Evolutionary conservation across 2,113 vertebrate species (phyloP).

Genomic region (Todiramphus chloris): DNA sequence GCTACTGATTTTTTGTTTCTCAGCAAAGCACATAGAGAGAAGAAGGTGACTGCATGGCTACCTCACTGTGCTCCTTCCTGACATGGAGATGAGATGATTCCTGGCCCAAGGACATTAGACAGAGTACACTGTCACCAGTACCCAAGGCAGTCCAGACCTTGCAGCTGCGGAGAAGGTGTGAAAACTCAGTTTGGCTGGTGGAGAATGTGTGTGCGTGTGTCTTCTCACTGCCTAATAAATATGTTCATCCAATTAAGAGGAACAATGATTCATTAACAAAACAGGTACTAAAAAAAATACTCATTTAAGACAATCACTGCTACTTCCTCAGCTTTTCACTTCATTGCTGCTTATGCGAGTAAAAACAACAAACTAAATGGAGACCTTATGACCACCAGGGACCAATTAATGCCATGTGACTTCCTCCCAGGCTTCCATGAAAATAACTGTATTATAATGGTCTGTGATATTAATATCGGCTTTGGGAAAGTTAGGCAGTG

Average conservation of each 20-base stretch:
- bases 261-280: constrained; percentile 86
- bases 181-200: neutral
- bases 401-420: constrained; percentile 97
- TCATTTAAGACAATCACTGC: constrained; percentile 82
- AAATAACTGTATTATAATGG: constrained; percentile 99
- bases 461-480: constrained; percentile 98
- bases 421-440: constrained; percentile 96
- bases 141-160: neutral
- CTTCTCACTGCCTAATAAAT: constrained; percentile 62
- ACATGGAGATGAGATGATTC: neutral
- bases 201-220: constrained; percentile 54
- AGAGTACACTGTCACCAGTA: neutral
- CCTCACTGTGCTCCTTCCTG: neutral
- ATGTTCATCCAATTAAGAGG: constrained; percentile 77
- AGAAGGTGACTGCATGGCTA: neutral
- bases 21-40: neutral
- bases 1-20: neutral
- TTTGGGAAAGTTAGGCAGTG: constrained; percentile 91
- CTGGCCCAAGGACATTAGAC: neutral
- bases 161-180: neutral
- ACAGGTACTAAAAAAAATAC: constrained; percentile 78
- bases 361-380: constrained; percentile 95
- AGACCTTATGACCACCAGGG: constrained; percentile 83
- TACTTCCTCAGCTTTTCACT: constrained; percentile 95
- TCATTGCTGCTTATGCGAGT: constrained; percentile 91